Base-by-base conservation (phyloP, 2,797 vertebrate genomes). In the Myiotriccus ornatus region DNA sequence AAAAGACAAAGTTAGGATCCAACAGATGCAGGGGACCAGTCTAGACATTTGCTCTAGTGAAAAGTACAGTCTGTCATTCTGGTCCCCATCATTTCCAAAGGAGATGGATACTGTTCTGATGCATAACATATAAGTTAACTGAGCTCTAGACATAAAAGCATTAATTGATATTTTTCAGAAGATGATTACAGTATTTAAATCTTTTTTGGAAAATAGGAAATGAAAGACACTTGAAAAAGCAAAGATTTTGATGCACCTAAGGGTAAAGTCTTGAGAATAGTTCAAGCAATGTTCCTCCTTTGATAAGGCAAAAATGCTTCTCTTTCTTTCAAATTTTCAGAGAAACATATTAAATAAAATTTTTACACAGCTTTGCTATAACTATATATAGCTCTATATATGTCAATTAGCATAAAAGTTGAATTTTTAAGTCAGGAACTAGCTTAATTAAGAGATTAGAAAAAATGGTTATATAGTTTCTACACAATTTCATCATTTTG, bases 11-110 rank as follows among this genome's bases (percentile, higher is more conserved):
- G 68, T 78, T 87, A 90, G 78, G 75, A 93, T 87, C 93, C 82
- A 96, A 79, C 64, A 95, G 95, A 95, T 9, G 18, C 52, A 89
- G 73, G 82, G 70, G 83, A 39, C 69, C 81, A 94, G 93, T 92
- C 81, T 78, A 96, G 94, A 91, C 89, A 77, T 71, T 62, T 77
- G 49, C 67, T 76, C 67, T 76, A 44, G 22, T 76, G 87, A 96
- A 89, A 88, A 96, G 93, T 17, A 87, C n/a, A 79, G 71, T 90
- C 53, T 95, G 84, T 71, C 59, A 52, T 84, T 65, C 76, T 77
- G 35, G 86, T 97, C 41, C 83, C 92, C 90, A 79, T 49, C 37
- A 75, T 11, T 60, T 78, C 81, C 23, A 84, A 69, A 86, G 44
- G 46, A 85, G 47, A 73, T 44, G 37, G 77, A 78, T 35, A 50